Percentiles rank a stretch among this genome's conserved stretches.
phyloP scores from a whole-genome alignment of 2,113 vertebrate genomes.

The Menidia beryllina region DNA sequence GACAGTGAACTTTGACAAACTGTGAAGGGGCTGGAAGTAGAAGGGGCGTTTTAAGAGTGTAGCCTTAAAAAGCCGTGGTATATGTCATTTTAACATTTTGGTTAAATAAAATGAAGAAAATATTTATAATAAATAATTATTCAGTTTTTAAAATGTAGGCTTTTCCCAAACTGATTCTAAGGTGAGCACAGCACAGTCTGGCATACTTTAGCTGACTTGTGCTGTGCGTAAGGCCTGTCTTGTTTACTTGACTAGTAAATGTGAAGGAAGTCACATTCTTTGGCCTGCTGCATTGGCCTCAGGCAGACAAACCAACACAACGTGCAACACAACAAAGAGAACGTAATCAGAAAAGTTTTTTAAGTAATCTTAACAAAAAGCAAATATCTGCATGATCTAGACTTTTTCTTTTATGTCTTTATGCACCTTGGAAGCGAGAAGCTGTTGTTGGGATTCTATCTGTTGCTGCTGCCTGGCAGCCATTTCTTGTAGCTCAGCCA shows the following conservation, averaged over 20 bases:
- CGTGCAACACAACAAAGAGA: neutral
- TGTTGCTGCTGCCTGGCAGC: slow-evolving; percentile 96
- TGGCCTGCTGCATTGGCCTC: slow-evolving; percentile 4
- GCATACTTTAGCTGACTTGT: slow-evolving; percentile 19
- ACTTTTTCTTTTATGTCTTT: slow-evolving; percentile 21
- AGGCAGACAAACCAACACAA: slow-evolving; percentile 6
- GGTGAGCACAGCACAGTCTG: neutral
- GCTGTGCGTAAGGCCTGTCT: slow-evolving; percentile 29
- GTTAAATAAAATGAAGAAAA: neutral
- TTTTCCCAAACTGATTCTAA: slow-evolving; percentile 12
- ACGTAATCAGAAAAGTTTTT: neutral
- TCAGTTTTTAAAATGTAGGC: too few relatives aligned
- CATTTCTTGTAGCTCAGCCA: slow-evolving; percentile 97
- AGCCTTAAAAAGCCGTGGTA: too few relatives aligned
- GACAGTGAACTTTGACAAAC: neutral
- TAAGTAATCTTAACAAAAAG: neutral
- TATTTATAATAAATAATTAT: neutral
- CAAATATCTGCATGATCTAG: neutral
- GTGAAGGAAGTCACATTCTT: slow-evolving; percentile 39
- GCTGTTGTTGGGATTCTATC: slow-evolving; percentile 94
- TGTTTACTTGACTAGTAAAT: slow-evolving; percentile 35
- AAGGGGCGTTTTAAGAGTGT: neutral
- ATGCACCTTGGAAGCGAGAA: slow-evolving; percentile 92
- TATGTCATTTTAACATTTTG: too few relatives aligned
- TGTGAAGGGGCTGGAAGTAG: neutral